phyloP scores from a whole-genome alignment of 2,797 vertebrate genomes.

The Arrhamphus sclerolepis region DNA sequence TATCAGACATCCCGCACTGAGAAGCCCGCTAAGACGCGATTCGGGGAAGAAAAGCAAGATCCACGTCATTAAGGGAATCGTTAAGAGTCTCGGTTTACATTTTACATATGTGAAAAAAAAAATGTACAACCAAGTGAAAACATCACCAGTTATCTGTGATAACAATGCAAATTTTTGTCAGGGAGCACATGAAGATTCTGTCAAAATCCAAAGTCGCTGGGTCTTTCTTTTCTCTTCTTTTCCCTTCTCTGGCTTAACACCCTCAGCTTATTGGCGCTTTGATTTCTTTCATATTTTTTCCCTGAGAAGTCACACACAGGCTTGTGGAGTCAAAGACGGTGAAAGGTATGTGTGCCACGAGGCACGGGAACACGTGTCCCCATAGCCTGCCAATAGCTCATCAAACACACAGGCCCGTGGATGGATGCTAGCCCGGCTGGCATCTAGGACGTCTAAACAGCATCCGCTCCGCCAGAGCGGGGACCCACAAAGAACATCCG shows the following conservation, averaged over 20 bases:
- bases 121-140: constrained; percentile 82
- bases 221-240: constrained; percentile 66
- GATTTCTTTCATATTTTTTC: constrained; percentile 68
- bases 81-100: constrained; percentile 80
- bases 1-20: constrained; percentile 82
- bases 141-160: constrained; percentile 82
- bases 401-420: constrained; percentile 73
- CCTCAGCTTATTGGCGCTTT: constrained; percentile 77
- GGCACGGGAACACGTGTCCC: constrained; percentile 75
- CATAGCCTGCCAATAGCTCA: constrained; percentile 75
- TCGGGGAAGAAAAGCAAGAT: constrained; percentile 75
- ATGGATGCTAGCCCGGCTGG: constrained; percentile 68
- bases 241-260: constrained; percentile 65
- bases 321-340: constrained; percentile 67
- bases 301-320: constrained; percentile 72
- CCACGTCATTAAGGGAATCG: constrained; percentile 81
- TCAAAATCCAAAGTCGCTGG: constrained; percentile 80
- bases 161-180: constrained; percentile 83
- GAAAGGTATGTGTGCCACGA: constrained; percentile 80
- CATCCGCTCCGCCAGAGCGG: constrained; percentile 52
- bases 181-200: constrained; percentile 76
- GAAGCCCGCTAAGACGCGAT: constrained; percentile 82
- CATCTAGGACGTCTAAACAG: constrained; percentile 58
- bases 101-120: constrained; percentile 78
- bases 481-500: constrained; percentile 34